Evolutionary conservation across 2,797 vertebrate species (phyloP), one percentile per base, ranked within the genome.

Genomic region (Crypturellus tataupa): DNA sequence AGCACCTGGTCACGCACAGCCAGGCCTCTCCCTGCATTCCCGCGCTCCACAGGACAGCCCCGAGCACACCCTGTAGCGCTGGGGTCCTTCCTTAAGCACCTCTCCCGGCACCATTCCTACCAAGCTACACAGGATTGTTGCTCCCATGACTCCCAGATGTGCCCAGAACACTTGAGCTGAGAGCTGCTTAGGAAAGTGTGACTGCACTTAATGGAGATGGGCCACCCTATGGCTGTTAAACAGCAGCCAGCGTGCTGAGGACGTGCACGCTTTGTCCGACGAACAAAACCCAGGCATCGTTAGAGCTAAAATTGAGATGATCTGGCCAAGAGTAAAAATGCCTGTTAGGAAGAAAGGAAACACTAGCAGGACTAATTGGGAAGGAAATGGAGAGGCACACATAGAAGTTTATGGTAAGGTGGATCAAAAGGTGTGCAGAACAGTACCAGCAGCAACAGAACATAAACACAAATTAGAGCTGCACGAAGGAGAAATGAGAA

Each of bases 21-120:
- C 37, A 71, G 37, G 20, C 60, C 47, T 65, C 35, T 55, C 58
- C 73, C 24, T 35, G 33, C 19, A 27, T 1, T 29, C 53, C 9
- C 9, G 13, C 6, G 59, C 24, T 21, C 9, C 13, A 25, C 17
- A 25, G 23, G 16, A 27, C 23, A 68, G 65, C 18, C 53, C 51
- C 17, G 10, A 63, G 58, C 13, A 20, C 44, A 35, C 3, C 40
- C 13, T 53, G 47, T 81, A 33, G 59, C 78, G 86, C 39, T 4
- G 0, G 68, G 16, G 29, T 27, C 25, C 12, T 1, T 0, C 0
- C 35, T 20, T 62, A 51, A 53, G 70, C 40, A 27, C 16, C 70
- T 31, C 27, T 85, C 29, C 37, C 33, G 56, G 37, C 65, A 84
- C 23, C 2, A 1, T 29, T 29, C 31, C 83, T 42, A 25, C 56